Evolutionary conservation across 2,888 invertebrate genomes (phyloP), one percentile per base, ranked within the genome.

Genomic region (Mechanitis messenoides): DNA sequence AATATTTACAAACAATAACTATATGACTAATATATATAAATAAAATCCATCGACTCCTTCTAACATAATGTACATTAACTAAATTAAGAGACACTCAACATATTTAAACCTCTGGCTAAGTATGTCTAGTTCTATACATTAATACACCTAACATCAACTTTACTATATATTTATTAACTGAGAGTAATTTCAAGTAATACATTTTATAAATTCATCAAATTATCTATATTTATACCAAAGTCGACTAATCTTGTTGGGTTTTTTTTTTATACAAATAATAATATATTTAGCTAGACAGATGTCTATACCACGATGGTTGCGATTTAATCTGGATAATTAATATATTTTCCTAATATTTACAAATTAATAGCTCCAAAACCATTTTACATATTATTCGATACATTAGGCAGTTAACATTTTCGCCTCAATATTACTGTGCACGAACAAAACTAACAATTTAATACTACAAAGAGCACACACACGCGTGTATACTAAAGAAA

Each of bases 21-120:
- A 86, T 83, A 85, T 81, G 85, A 85, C 84, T 88, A 89, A 85
- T 69, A 69, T 65, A 70, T 83, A 87, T 89, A 88, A 89, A 89
- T 88, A 88, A 89, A 87, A 83, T 81, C 85, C 87, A 85, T 86
- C 87, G 88, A 87, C 89, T 88, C 86, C 89, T 87, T 84, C 77
- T 80, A 76, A 77, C 73, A 76, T 78, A 87, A 87, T 87, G 81
- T 86, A 86, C 87, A 86, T 69, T 7, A 42, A 3, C 9, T 42
- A 42, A 42, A 42, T 11, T 42, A 42, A 35, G 20, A 20, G 20
- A 42, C 9, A 42, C 42, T 9, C 9, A 42, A 11, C 42, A 11
- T 11, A 11, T 42, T 11, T 9, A 42, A 11, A 11, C 9, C 42
- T 7, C 42, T 7, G 42, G 9, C 42, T 11, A 11, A 11, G 42